phyloP scores from a whole-genome alignment of 2,888 invertebrate genomes.

The Cactoblastis cactorum region DNA sequence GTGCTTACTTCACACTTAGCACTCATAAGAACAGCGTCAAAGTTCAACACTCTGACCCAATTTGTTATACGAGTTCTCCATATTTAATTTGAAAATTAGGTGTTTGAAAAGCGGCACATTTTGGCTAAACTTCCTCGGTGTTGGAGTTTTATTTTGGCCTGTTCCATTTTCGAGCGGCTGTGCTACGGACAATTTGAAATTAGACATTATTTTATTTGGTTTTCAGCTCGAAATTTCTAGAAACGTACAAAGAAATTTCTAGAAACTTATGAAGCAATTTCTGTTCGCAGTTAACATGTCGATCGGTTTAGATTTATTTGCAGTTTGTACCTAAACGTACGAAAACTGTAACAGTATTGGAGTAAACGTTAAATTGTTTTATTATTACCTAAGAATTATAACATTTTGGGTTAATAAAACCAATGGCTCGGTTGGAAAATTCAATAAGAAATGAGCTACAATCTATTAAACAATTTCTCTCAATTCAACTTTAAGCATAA shows the following conservation, averaged over 20 bases:
- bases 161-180: slow-evolving; percentile 28
- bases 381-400: no score
- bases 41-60: slow-evolving; percentile 16
- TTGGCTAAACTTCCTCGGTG: slow-evolving; percentile 18
- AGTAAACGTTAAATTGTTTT: no score
- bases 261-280: slow-evolving; percentile 22
- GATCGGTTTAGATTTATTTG: slow-evolving; percentile 10
- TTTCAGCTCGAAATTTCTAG: slow-evolving; percentile 21
- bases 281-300: slow-evolving; percentile 19
- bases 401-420: no score
- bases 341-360: no score
- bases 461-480: no score
- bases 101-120: slow-evolving; percentile 32
- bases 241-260: slow-evolving; percentile 21
- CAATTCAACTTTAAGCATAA: no score
- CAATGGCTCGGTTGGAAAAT: no score
- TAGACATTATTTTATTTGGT: slow-evolving; percentile 37
- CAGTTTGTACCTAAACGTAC: not conserved
- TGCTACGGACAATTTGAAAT: slow-evolving; percentile 39
- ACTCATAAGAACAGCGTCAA: not conserved
- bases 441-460: no score
- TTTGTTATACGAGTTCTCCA: slow-evolving; percentile 27
- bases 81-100: slow-evolving; percentile 46
- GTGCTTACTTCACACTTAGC: slow-evolving; percentile 1
- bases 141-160: slow-evolving; percentile 45